These are phyloP conservation scores for Pholis gunnellus DNA, from an alignment of 2,113 vertebrate genomes.

Conservation along the genomic window DNA sequence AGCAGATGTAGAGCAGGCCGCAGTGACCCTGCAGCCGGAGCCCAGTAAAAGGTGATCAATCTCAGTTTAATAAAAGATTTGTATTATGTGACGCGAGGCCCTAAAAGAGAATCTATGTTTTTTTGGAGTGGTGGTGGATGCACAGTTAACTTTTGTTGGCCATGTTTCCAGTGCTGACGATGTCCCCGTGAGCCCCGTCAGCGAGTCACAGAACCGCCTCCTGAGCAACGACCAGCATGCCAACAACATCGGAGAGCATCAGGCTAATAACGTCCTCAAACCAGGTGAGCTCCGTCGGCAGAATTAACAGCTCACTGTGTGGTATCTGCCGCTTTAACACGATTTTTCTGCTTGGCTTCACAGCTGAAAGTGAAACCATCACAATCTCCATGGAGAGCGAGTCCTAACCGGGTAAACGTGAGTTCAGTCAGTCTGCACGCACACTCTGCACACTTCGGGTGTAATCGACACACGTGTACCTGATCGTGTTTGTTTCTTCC, in stretches of 20 bases:
- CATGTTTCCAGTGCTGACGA: slow-evolving; percentile 76
- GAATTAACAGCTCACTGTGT: not conserved
- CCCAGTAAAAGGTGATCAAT: slow-evolving; percentile 86
- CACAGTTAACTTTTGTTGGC: not conserved
- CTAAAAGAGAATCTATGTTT: not conserved
- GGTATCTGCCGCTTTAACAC: not conserved
- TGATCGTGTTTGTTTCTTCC: slow-evolving; percentile 4
- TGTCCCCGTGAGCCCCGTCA: slow-evolving; percentile 87
- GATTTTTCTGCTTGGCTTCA: slow-evolving; percentile 49
- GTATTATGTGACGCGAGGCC: not conserved
- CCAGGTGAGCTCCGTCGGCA: slow-evolving; percentile 80
- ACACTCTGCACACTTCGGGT: not conserved
- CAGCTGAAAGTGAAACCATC: slow-evolving; percentile 90
- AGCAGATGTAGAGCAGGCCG: slow-evolving; percentile 90
- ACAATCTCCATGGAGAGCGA: slow-evolving; percentile 91
- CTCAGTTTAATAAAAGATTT: not conserved
- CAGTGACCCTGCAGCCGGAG: slow-evolving; percentile 85
- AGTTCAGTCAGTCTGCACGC: not conserved
- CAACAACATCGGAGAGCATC: slow-evolving; percentile 78
- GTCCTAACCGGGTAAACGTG: slow-evolving; percentile 85
- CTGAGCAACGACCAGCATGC: slow-evolving; percentile 88
- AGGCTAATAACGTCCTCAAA: slow-evolving; percentile 83
- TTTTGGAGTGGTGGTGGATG: not conserved
- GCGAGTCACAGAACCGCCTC: slow-evolving; percentile 92
- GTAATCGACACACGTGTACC: not conserved